phyloP scores from a whole-genome alignment of 1,140 invertebrate genomes.

The Andrena cerasifolii region DNA sequence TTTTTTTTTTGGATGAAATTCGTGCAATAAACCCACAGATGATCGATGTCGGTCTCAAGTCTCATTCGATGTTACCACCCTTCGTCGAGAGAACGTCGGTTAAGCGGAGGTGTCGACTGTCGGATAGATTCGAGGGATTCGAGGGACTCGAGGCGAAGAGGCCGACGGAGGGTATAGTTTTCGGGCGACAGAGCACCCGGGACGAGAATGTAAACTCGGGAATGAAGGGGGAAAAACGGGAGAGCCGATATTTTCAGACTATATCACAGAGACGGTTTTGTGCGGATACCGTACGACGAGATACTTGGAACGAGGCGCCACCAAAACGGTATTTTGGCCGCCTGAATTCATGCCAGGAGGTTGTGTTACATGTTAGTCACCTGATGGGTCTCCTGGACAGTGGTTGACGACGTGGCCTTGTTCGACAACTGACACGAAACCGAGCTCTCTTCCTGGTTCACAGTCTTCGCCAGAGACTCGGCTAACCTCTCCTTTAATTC shows the following conservation, averaged over 20 bases:
- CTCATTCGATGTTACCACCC: slow-evolving; percentile 58
- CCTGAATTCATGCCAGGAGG: slow-evolving; percentile 76
- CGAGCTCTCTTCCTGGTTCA: slow-evolving; percentile 63
- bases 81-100: slow-evolving; percentile 51
- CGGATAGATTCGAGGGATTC: slow-evolving; percentile 11
- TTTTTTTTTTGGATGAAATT: slow-evolving; percentile 31
- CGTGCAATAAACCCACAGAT: slow-evolving; percentile 45
- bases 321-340: slow-evolving; percentile 62
- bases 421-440: slow-evolving; percentile 69
- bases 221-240: neutral
- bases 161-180: neutral
- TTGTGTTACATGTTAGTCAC: slow-evolving; percentile 79
- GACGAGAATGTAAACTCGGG: neutral
- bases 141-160: slow-evolving; percentile 25
- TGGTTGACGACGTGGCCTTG: slow-evolving; percentile 55
- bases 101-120: slow-evolving; percentile 18
- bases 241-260: slow-evolving; percentile 52
- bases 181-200: slow-evolving; percentile 24
- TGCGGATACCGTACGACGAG: slow-evolving; percentile 69
- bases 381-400: slow-evolving; percentile 73
- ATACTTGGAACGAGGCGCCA: slow-evolving; percentile 68
- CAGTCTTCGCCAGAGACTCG: slow-evolving; percentile 60
- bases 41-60: slow-evolving; percentile 56
- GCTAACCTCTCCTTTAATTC: slow-evolving; percentile 72
- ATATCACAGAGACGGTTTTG: slow-evolving; percentile 70